Percentiles rank a stretch among this genome's conserved stretches.
Evolutionary conservation across 2,113 vertebrate species (phyloP).

Genomic region (Solea senegalensis): DNA sequence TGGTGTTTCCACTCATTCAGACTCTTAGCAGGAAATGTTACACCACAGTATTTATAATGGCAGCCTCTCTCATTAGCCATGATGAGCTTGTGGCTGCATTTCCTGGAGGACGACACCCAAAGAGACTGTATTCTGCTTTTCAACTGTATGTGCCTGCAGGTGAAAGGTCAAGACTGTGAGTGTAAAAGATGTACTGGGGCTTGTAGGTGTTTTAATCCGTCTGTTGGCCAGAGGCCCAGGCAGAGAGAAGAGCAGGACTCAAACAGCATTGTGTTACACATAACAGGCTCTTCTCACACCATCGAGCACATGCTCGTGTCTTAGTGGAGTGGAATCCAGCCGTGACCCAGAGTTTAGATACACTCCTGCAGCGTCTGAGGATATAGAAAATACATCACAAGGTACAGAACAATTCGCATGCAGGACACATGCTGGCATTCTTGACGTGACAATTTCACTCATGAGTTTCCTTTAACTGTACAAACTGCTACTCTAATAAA

Average conservation of each 20-base stretch:
- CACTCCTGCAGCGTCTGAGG: conserved; percentile 45
- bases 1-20: conserved; percentile 44
- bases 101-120: conserved; percentile 16
- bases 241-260: conserved; percentile 62
- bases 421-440: background rate
- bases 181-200: conserved; percentile 51
- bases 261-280: conserved; percentile 57
- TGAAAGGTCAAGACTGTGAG: conserved; percentile 55
- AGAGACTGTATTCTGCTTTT: conserved; percentile 10
- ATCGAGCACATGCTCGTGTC: conserved; percentile 42
- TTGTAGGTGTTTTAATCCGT: conserved; percentile 68
- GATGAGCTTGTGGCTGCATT: conserved; percentile 23
- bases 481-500: background rate
- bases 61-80: conserved; percentile 35
- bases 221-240: conserved; percentile 65
- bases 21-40: conserved; percentile 37
- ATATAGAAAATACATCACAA: conserved; percentile 43
- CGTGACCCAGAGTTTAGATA: conserved; percentile 28
- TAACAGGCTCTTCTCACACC: conserved; percentile 68
- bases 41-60: conserved; percentile 27
- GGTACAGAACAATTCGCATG: conserved; percentile 11
- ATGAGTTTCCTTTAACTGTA: background rate
- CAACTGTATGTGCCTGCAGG: conserved; percentile 25
- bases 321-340: conserved; percentile 43
- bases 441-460: background rate